Evolutionary conservation across 2,888 invertebrate species (phyloP), one percentile per base, ranked within the genome.

Genomic region (Ceramica pisi): DNA sequence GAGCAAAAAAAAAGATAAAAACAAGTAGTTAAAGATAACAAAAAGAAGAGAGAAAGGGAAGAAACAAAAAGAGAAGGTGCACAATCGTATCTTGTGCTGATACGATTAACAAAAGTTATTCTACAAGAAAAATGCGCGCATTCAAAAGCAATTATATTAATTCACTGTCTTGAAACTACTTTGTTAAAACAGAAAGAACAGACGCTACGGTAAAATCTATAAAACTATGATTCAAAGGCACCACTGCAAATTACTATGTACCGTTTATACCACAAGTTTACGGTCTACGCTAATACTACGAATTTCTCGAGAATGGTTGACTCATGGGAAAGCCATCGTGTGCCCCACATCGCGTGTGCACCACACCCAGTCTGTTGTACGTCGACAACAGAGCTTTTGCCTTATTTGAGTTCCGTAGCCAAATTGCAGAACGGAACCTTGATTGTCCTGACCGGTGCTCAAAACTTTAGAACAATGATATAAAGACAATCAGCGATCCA

Each of bases 261-360:
- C 41, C n/a, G 46, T 60, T 31, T 31, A 23, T 23, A 64, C 19
- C 19, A 48, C 12, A 26, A 62, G 56, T 41, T 19, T 21, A 46
- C 46, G 46, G 46, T 19, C 19, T 41, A 53, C 57, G 62, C 53
- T 64, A 59, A 55, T 75, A 63, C 63, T 75, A 71, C 48, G 41
- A 59, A 78, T 76, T 78, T 79, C 73, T 67, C 14, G 56, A 59
- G 73, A 84, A 75, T 38, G 10, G 75, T 79, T 84, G 82, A 86
- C 68, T 88, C 88, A 88, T 71, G 75, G 79, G 79, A 67, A 82
- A 81, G 55, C 55, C 72, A 71, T 81, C 62, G 75, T 75, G 80
- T 59, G 65, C 7, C 67, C 53, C 61, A 59, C 19, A 67, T 80
- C 69, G 85, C 82, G 80, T 81, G 86, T 69, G 44, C 10, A 76